Evolutionary conservation across 2,797 vertebrate genomes (phyloP).

Genomic region (Etheostoma nigrum): DNA sequence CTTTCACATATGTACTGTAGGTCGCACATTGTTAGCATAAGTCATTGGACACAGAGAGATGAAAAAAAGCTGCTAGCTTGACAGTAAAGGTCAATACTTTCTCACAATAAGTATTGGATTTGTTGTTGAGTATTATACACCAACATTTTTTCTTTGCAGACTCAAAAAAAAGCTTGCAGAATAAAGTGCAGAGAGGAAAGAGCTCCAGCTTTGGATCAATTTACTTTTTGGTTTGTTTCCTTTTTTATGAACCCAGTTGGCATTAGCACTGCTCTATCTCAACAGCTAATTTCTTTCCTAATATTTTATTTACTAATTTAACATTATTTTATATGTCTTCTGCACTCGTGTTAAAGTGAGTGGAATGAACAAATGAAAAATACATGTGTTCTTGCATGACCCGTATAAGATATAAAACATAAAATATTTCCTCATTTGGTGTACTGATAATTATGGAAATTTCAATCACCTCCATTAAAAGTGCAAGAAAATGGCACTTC

Average conservation of each 20-base stretch:
- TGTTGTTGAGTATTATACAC: conserved; percentile 35
- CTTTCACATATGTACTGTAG: conserved; percentile 30
- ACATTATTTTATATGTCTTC: neutral
- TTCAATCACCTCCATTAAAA: neutral
- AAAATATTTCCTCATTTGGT: neutral
- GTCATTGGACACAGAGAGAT: conserved; percentile 18
- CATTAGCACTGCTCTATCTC: neutral
- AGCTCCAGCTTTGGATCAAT: neutral
- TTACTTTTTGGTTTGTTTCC: conserved; percentile 14
- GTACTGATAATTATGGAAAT: neutral
- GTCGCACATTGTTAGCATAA: conserved; percentile 31
- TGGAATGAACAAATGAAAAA: neutral
- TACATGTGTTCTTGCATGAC: neutral
- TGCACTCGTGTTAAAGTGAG: neutral
- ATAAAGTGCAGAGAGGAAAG: conserved; percentile 8
- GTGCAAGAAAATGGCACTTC: neutral
- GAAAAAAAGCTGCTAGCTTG: conserved; percentile 31
- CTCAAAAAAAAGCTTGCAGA: conserved; percentile 3
- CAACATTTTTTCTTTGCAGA: conserved; percentile 31
- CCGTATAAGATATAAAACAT: neutral
- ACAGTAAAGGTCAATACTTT: conserved; percentile 50
- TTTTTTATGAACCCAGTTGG: neutral
- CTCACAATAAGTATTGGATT: conserved; percentile 47
- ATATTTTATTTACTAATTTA: neutral
- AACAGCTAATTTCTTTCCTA: neutral